Conservation (phyloP, 2,888 invertebrate genomes). For the Steinernema hermaphroditum region DNA sequence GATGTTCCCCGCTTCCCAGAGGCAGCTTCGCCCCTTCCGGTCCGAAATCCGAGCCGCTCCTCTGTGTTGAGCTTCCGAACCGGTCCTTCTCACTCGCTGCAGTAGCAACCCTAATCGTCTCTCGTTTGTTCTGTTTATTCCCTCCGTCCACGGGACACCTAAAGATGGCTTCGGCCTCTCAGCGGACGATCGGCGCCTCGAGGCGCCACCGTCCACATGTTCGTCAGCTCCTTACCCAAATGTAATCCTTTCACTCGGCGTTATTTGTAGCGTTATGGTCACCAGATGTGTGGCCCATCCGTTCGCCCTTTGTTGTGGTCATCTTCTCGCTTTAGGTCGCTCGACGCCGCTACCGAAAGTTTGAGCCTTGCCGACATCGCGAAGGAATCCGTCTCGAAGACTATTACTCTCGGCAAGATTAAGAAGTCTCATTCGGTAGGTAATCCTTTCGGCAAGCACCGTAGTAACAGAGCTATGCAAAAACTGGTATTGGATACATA, state of each 20-base stretch:
- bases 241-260: neutral
- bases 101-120: neutral
- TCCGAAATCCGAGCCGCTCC: constrained; percentile 7
- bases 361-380: neutral
- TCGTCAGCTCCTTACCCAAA: constrained; percentile 9
- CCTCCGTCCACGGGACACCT: neutral
- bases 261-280: constrained; percentile 11
- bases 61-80: neutral
- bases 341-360: neutral
- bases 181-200: constrained; percentile 5
- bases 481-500: too few relatives aligned
- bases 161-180: neutral
- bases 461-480: too few relatives aligned
- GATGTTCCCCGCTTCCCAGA: neutral
- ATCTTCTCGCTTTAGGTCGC: neutral
- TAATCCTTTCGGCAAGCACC: neutral
- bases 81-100: neutral
- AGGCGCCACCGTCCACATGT: constrained; percentile 13
- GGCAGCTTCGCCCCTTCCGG: neutral
- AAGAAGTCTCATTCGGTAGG: constrained; percentile 13
- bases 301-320: neutral
- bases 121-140: neutral
- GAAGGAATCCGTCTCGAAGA: neutral
- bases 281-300: neutral
- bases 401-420: neutral